A percentile compares a stretch with the other conserved stretches of the same genome.
Conservation (phyloP, 2,888 invertebrate species). For the Timandra comae region DNA sequence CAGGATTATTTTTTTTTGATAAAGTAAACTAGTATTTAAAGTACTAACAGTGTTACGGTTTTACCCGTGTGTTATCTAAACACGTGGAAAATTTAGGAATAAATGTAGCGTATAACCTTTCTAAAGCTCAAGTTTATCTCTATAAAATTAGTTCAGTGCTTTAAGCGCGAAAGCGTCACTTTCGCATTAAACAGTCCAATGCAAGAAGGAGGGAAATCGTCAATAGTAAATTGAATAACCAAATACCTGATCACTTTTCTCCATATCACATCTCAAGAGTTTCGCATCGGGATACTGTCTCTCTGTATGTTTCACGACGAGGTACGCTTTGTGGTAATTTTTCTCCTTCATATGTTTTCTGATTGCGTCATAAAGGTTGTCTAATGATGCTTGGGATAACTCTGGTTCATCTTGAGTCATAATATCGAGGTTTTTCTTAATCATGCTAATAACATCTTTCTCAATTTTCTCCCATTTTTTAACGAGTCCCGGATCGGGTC, state of each 20-base stretch:
- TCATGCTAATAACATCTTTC: constrained; percentile 61
- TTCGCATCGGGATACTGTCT: constrained; percentile 66
- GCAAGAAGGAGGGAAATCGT: no score
- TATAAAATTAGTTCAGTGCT: no score
- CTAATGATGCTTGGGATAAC: constrained; percentile 59
- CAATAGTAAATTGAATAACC: no score
- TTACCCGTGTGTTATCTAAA: no score
- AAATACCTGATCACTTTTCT: constrained; percentile 66
- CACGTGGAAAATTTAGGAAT: no score
- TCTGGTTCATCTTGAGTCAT: constrained; percentile 66
- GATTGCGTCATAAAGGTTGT: constrained; percentile 61
- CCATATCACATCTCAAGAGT: constrained; percentile 62
- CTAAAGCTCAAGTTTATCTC: no score
- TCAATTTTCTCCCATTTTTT: constrained; percentile 75
- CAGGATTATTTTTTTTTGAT: no score
- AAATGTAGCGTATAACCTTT: no score
- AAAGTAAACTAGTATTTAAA: no score
- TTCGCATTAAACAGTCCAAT: no score
- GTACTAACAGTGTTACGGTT: no score
- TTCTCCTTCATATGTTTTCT: constrained; percentile 60
- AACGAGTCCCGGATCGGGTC: constrained; percentile 56
- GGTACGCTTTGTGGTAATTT: constrained; percentile 72
- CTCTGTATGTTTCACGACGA: constrained; percentile 66
- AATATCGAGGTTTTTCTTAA: constrained; percentile 65
- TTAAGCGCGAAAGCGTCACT: no score